phyloP scores from a whole-genome alignment of 2,113 vertebrate species.

The Nicator chloris region DNA sequence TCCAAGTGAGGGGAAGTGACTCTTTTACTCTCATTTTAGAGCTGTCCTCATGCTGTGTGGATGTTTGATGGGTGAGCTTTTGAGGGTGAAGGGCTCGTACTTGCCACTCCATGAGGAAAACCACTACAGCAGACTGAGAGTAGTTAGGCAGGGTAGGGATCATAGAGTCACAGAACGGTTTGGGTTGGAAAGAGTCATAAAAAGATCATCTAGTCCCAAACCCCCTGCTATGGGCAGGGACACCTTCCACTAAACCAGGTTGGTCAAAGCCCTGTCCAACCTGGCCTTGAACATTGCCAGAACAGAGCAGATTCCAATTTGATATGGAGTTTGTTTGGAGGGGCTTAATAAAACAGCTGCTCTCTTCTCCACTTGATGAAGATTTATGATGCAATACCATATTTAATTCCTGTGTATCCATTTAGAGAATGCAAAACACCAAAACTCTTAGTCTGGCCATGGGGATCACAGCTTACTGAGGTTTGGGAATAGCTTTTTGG shows the following conservation, averaged over 20 bases:
- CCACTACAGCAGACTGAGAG: neutral
- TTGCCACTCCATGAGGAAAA: neutral
- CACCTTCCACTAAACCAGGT: neutral
- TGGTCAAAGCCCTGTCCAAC: neutral
- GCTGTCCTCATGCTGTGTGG: rapidly evolving
- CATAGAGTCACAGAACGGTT: neutral
- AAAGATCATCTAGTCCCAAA: neutral
- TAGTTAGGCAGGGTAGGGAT: neutral
- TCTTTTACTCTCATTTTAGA: neutral
- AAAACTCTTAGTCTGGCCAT: neutral
- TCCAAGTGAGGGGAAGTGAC: neutral
- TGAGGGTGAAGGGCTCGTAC: neutral
- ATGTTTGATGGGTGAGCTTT: neutral
- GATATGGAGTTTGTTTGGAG: neutral
- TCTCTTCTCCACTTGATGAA: neutral
- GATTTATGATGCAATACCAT: neutral
- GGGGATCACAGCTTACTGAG: neutral
- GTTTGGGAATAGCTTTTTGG: neutral
- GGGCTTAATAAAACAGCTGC: neutral
- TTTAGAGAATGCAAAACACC: neutral
- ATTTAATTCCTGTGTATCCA: neutral
- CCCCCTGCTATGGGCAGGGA: neutral
- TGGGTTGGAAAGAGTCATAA: neutral
- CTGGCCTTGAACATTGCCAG: neutral
- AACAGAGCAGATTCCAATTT: neutral